Evolutionary conservation across 2,888 invertebrate genomes (phyloP).

Genomic region (Brenthis daphne): DNA sequence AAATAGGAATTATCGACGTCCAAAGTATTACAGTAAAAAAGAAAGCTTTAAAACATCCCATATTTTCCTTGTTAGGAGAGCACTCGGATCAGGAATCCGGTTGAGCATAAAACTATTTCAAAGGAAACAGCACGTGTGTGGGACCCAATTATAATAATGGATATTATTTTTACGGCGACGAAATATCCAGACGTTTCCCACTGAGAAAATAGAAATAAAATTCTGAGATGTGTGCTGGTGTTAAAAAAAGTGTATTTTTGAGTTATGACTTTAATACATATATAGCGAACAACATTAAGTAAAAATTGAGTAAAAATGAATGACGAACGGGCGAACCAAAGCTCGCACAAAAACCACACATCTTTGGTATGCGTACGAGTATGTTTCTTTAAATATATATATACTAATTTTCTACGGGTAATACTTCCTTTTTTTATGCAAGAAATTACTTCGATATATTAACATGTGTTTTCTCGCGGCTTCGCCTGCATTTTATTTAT

Average conservation of each 20-base stretch:
- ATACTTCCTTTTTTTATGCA: too few species aligned
- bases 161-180: slow-evolving; percentile 70
- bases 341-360: too few species aligned
- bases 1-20: neutral
- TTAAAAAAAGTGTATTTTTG: slow-evolving; percentile 18
- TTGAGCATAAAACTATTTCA: slow-evolving; percentile 56
- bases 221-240: slow-evolving; percentile 25
- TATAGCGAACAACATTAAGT: neutral
- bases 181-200: slow-evolving; percentile 46
- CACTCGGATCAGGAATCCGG: slow-evolving; percentile 24
- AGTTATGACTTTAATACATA: neutral
- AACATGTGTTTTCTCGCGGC: too few species aligned
- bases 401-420: too few species aligned
- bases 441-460: too few species aligned
- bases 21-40: slow-evolving; percentile 1
- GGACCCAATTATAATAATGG: slow-evolving; percentile 72
- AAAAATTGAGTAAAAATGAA: too few species aligned
- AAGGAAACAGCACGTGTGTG: slow-evolving; percentile 54
- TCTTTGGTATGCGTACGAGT: too few species aligned
- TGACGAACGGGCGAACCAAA: too few species aligned
- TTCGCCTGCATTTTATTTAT: too few species aligned
- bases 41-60: neutral
- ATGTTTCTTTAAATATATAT: too few species aligned
- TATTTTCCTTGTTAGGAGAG: slow-evolving; percentile 21
- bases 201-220: slow-evolving; percentile 22